phyloP scores from a whole-genome alignment of 2,888 invertebrate genomes.

The Chalcis sispes region DNA sequence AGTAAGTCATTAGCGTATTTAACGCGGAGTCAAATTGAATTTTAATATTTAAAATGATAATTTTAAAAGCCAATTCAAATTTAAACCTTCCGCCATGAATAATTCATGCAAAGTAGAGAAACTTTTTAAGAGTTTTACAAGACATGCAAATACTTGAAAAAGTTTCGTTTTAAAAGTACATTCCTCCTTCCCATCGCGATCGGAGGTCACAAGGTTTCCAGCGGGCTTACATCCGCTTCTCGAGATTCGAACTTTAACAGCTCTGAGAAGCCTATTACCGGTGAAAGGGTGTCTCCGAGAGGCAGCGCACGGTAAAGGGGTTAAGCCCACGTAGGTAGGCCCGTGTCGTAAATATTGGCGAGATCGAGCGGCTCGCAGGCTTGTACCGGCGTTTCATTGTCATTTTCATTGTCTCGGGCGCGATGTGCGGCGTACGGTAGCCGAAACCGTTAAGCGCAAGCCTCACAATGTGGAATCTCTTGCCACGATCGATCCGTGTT shows the following conservation, averaged over 20 bases:
- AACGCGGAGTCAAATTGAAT: no score
- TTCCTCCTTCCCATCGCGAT: conserved; percentile 1
- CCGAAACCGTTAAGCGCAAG: no score
- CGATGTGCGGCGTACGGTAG: conserved; percentile 22
- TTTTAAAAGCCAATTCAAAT: no score
- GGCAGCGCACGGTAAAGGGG: conserved; percentile 13
- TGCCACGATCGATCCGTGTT: no score
- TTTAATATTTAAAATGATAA: no score
- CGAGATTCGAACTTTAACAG: no score
- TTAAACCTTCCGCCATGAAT: neutral
- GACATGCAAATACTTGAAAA: neutral
- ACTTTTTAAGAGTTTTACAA: no score
- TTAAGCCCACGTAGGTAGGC: neutral
- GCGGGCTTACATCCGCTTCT: neutral
- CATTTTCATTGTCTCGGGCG: neutral
- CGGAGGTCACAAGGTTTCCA: conserved; percentile 11
- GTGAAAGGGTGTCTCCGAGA: neutral
- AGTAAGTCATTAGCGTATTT: no score
- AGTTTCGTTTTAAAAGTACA: no score
- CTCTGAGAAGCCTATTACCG: neutral
- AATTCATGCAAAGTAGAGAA: no score
- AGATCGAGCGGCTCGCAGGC: conserved; percentile 20
- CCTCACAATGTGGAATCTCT: no score
- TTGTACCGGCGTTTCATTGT: neutral
- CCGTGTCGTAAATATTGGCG: conserved; percentile 44